Base-by-base conservation (phyloP, 2,113 vertebrate species). In the Thalassoma bifasciatum region DNA sequence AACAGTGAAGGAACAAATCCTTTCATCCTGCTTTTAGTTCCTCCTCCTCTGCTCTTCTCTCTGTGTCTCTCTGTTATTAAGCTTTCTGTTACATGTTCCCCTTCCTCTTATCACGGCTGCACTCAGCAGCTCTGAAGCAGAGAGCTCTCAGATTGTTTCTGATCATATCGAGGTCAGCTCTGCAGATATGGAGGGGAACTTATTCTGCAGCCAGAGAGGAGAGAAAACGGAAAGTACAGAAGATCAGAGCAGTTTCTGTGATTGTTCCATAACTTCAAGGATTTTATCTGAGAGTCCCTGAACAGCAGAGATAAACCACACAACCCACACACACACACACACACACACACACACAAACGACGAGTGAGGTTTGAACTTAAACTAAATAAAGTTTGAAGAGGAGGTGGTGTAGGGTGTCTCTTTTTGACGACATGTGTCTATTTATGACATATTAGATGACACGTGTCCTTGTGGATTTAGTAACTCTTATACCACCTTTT, bases 151-250 rank as follows among this genome's bases (percentile, higher is more conserved):
- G 21, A 37, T 26, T 69, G 54, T 47, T 62, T 44, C 8, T 44
- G 54, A 61, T 60, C 11, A 11, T 38, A 65, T 70, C 47, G 19
- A 56, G 61, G 34, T 67, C 53, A 23, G 47, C 17, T 73, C 34
- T 8, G 49, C 66, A 75, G 58, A 56, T 30, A 49, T 10, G 42
- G 34, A 69, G 13, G 11, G 10, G 24, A 70, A 74, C 30, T 8
- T 14, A 23, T 81, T 65, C 65, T 69, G 19, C 7, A 44, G 10
- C n/a, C 13, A 34, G 6, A 61, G 44, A 1, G 1, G 46, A 40
- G 24, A 53, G 53, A 54, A 58, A 76, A 37, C 11, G 22, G 54
- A 53, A 66, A 66, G 7, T 19, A 24, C 26, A 50, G 19, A 13
- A 19, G 17, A 16, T 30, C 36, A 21, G 23, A 19, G 26, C 11